Percentiles rank a stretch among this genome's conserved stretches.
phyloP scores from a whole-genome alignment of 2,888 invertebrate species.

The Pedicia rivosa region DNA sequence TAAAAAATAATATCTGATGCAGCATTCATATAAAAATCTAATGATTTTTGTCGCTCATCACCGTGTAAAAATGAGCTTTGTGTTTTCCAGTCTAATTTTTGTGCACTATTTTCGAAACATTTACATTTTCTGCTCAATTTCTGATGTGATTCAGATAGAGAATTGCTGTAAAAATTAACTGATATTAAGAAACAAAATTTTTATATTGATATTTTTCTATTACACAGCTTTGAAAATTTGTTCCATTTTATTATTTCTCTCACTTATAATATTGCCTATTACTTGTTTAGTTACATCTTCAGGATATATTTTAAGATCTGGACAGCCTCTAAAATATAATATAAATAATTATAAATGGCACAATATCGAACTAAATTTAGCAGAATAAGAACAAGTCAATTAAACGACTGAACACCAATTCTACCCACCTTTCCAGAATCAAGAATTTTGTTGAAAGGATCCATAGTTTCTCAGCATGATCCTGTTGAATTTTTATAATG shows the following conservation, averaged over 20 bases:
- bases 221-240: too few species aligned
- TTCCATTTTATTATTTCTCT: slow-evolving; percentile 1
- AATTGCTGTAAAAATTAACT: too few species aligned
- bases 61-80: slow-evolving; percentile 6
- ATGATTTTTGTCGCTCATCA: neutral
- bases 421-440: slow-evolving; percentile 1
- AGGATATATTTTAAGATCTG: neutral
- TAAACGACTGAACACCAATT: too few species aligned
- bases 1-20: neutral
- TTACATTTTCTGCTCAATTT: too few species aligned
- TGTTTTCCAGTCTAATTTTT: neutral
- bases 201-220: too few species aligned
- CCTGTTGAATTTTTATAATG: neutral
- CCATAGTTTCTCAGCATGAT: neutral
- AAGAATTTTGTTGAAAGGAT: neutral
- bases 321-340: slow-evolving; percentile 1
- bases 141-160: too few species aligned
- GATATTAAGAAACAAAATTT: too few species aligned
- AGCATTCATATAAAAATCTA: slow-evolving; percentile 4
- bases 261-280: slow-evolving; percentile 1
- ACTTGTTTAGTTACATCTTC: slow-evolving; percentile 2
- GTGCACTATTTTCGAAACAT: too few species aligned
- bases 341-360: neutral
- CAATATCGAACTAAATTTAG: neutral
- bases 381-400: neutral